phyloP scores from a whole-genome alignment of 1,140 invertebrate genomes.

The roundworm (Caenorhabditis elegans) region WBcel235 BX284606.5:2080001-2080500 shows the following conservation, averaged over 20 bases:
- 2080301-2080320: not conserved
- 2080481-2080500: not conserved
- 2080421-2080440: slow-evolving; percentile 45
- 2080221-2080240: not conserved
- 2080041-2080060: too few species aligned
- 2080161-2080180: too few species aligned
- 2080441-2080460: slow-evolving; percentile 41
- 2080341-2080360: not conserved
- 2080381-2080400: slow-evolving; percentile 42
- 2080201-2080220: not conserved
- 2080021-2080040: too few species aligned
- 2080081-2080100: too few species aligned
- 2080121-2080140: too few species aligned
- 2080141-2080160: too few species aligned
- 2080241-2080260: not conserved
- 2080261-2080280: not conserved
- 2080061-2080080: too few species aligned
- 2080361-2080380: slow-evolving; percentile 36
- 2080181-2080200: not conserved
- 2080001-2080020: too few species aligned
- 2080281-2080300: not conserved
- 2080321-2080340: not conserved
- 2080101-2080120: too few species aligned
- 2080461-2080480: slow-evolving; percentile 43
- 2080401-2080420: slow-evolving; percentile 41